Conservation (phyloP, 2,888 invertebrate species). For the Galeruca laticollis region DNA sequence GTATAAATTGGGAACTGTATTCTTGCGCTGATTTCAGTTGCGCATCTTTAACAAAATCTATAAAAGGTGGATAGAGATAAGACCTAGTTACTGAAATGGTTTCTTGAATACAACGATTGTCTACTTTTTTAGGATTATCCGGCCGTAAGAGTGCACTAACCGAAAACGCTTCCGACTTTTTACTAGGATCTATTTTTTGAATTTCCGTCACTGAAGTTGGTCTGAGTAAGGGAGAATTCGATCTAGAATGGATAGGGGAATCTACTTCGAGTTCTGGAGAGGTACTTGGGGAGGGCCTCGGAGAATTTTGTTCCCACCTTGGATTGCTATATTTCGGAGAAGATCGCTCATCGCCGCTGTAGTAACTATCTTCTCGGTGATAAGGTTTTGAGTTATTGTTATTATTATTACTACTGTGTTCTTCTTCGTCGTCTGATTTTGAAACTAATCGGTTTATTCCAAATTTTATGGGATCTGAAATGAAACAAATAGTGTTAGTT, state of each 20-base stretch:
- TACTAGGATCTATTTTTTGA: constrained; percentile 66
- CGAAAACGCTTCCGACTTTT: constrained; percentile 86
- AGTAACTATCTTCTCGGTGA: constrained; percentile 70
- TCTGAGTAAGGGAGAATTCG: constrained; percentile 67
- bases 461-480: constrained; percentile 86
- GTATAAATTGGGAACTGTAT: constrained; percentile 63
- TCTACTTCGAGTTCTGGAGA: constrained; percentile 84
- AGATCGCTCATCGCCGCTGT: constrained; percentile 69
- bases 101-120: constrained; percentile 59
- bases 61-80: constrained; percentile 75
- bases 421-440: constrained; percentile 73
- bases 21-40: constrained; percentile 63
- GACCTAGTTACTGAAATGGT: constrained; percentile 68
- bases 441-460: constrained; percentile 85
- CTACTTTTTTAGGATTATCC: constrained; percentile 73
- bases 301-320: constrained; percentile 61
- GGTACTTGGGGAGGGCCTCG: constrained; percentile 66
- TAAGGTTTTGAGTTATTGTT: constrained; percentile 66
- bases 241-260: constrained; percentile 74
- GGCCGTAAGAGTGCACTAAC: constrained; percentile 86
- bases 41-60: constrained; percentile 74
- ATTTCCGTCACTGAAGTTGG: constrained; percentile 67
- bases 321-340: constrained; percentile 59
- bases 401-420: constrained; percentile 70
- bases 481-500: no score